Base-by-base conservation (phyloP, 2,888 invertebrate genomes). In the Chrysomela aeneicollis region DNA sequence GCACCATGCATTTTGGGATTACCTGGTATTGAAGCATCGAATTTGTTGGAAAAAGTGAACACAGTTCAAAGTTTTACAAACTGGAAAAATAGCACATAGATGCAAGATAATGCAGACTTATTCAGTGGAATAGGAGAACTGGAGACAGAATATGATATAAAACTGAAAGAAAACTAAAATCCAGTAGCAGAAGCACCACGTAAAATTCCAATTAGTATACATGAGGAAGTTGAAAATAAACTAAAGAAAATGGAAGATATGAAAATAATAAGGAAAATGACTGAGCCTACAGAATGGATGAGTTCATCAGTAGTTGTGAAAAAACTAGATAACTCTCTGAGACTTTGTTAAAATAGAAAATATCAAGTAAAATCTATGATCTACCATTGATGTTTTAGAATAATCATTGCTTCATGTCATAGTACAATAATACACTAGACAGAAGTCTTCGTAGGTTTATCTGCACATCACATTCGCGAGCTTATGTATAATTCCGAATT, bases 281-380 rank as follows among this genome's bases (percentile, higher is more conserved):
- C 10, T 5, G 32, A 51, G 51, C 21, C 37, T 19, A 58, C 32
- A 58, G 22, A 58, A 47, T 51, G 26, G 21, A 12, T 21, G 51
- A 51, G 18, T 51, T 18, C 15, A 51, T 21, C 32, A 12, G 26
- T 58, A 10, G 17, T 35, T 9, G 10, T 9, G 10, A 35, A 35
- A 35, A 35, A 35, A 35, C 32, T 10, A 35, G 32, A 35, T 26
- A 26, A 26, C 26, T 26, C 26, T 3, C 26, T 26, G 26, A 26
- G 10, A 55, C 32, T 19, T 55, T 55, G 17, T 15, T 18, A 4
- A 55, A 18, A 35, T n/a, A n/a, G n/a, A n/a, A n/a, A n/a, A n/a
- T n/a, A n/a, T n/a, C n/a, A n/a, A n/a, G n/a, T n/a, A n/a, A n/a
- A n/a, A n/a, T n/a, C n/a, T n/a, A n/a, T n/a, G n/a, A n/a, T n/a